Evolutionary conservation across 2,888 invertebrate species (phyloP), one percentile per base, ranked within the genome.

Genomic region (Cryptus armator): DNA sequence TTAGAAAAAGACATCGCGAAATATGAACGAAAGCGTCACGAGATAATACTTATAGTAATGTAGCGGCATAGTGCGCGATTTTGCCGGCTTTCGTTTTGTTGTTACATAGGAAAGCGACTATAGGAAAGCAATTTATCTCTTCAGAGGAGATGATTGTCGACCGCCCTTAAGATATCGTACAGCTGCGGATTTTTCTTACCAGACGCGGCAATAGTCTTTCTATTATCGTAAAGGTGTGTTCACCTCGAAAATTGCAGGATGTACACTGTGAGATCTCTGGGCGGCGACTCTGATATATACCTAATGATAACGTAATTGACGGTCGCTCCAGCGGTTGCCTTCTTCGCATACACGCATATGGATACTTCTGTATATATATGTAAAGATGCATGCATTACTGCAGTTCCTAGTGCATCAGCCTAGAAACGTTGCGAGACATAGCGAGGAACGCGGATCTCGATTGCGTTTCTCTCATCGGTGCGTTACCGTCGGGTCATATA

Each of bases 401-500:
- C 19, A 77, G 66, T 77, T 77, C 71, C 59, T 68, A 75, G 64
- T 75, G 75, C 79, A 79, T 56, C 83, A 79, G 83, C 75, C 70
- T 75, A 74, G 83, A 83, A 83, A 79, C 64, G 62, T 83, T 75
- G 62, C 71, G 77, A 77, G 79, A 83, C 78, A 83, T 79, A 64
- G 74, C 83, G 79, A 79, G 16, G 64, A 83, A 83, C 74, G 79
- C 82, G 79, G 83, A 83, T 83, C 83, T 79, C 46, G 19, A 16
- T 14, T 64, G 32, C 24, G 62, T 77, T 37, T 66, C 66, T 72
- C 77, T 64, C 76, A 77, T 53, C 64, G 66, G 48, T 77, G 70
- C 79, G 70, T 79, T 83, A 19, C 83, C 62, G 46, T 32, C 56
- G n/a, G 67, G 51, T 72, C 51, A 37, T 53, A 77, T 66, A 75